Base-by-base conservation (phyloP, 2,888 invertebrate genomes). In the Tenthredo livida region DNA sequence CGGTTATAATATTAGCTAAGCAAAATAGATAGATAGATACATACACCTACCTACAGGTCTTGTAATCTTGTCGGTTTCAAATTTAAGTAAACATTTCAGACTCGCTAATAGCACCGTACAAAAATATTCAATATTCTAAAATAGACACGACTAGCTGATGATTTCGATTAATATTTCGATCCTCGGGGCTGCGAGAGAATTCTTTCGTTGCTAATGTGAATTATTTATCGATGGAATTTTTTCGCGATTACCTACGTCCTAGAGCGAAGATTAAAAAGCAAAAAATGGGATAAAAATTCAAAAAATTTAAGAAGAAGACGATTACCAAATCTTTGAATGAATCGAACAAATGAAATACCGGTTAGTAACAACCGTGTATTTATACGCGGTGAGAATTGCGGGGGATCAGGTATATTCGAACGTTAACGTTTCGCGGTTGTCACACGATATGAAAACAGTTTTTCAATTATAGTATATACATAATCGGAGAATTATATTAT, bases 321-420 rank as follows among this genome's bases (percentile, higher is more conserved):
- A 72, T 37, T 10, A 37, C 33, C n/a, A 72, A 70, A 33, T 2
- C 25, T n/a, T n/a, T n/a, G 9, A 37, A n/a, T 3, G 15, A 17
- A 37, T 37, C 40, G 6, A 6, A n/a, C 37, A n/a, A 72, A 72
- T 72, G 33, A 12, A 75, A 75, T 75, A 75, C 75, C 75, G 47
- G 75, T 75, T 75, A 43, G 75, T 75, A 75, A 75, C 43, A 75
- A 75, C 75, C 75, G 50, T 40, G 25, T 75, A 12, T 47, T 40
- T 47, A 70, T 37, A 37, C 37, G 61, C 61, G 10, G 25, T 61
- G 10, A 21, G 61, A 61, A 61, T 25, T 25, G 61, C 61, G 25
- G 61, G 61, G 61, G 61, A 61, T 61, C 9, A 29, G 9, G 10
- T 54, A 50, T 17, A 54, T 61, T 61, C 61, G 25, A 61, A 61